Base-by-base conservation (phyloP, 1,140 invertebrate genomes). In the Diabrotica virgifera region DNA sequence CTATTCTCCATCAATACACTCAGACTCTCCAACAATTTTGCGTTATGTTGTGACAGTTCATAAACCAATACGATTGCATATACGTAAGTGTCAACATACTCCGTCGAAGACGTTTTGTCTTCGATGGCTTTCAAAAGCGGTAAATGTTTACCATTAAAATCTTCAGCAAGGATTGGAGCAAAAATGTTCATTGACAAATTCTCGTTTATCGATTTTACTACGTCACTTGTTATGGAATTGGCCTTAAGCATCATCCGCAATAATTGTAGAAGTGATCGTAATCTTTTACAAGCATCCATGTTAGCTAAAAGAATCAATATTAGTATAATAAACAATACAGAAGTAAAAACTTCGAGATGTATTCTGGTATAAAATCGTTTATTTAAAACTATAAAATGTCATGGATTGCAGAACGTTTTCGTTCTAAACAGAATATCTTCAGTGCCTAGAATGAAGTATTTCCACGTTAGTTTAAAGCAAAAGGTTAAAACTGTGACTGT, bases 1-100 rank as follows among this genome's bases (percentile, higher is more conserved):
- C 60, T 62, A 53, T 62, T 62, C 14, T 62, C 60, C 60, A 62
- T 62, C 36, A 62, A 62, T 6, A 50, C 13, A 36, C 60, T 62
- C 5, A 54, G 52, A 11, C 38, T 36, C 6, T 54, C 51, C 37
- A 62, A 38, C 60, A 52, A 62, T 8, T 46, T 37, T 5, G 51
- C 51, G 35, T 54, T 50, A 62, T 54, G 52, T 14, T 62, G 60
- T 13, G 60, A 35, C 8, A 62, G 52, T 14, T 62, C 60, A 54
- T 53, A 36, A 5, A 62, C 60, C 37, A 62, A 38, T 37, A 51
- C 60, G n/a, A 62, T 35, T 8, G 51, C 60, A 14, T 54, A 62
- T 6, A 62, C 12, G 13, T 62, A 62, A 5, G 52, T 54, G 10
- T 54, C 52, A 9, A 62, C 60, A 38, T 53, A 35, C 10, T 62